These are phyloP conservation scores for Xyliphius kryptos DNA, from an alignment of 2,113 vertebrate species.

Conservation along the genomic window DNA sequence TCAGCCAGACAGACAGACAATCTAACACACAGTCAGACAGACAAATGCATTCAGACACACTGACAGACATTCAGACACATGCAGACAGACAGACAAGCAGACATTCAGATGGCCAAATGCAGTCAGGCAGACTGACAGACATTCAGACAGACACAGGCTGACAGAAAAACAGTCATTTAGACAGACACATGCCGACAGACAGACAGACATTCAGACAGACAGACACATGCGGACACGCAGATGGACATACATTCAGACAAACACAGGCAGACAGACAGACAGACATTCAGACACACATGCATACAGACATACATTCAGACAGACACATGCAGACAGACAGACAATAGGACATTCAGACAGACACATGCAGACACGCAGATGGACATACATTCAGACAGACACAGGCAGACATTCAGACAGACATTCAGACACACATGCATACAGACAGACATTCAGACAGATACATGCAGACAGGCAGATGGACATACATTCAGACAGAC, in stretches of 20 bases:
- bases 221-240: background rate
- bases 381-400: background rate
- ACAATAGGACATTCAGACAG: background rate
- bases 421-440: background rate
- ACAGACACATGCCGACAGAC: background rate
- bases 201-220: background rate
- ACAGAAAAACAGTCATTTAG: background rate
- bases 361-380: conserved; percentile 1
- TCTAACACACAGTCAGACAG: background rate
- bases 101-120: no score
- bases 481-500: background rate
- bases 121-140: background rate
- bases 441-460: background rate
- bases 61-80: no score
- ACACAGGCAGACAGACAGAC: background rate
- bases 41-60: background rate
- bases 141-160: background rate
- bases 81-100: background rate
- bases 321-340: conserved; percentile 5
- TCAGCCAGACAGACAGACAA: background rate
- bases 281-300: background rate
- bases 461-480: background rate
- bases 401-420: no score
- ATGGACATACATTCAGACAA: background rate
- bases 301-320: no score